Conservation (phyloP, 2,797 vertebrate genomes). For the Eremophila alpestris region DNA sequence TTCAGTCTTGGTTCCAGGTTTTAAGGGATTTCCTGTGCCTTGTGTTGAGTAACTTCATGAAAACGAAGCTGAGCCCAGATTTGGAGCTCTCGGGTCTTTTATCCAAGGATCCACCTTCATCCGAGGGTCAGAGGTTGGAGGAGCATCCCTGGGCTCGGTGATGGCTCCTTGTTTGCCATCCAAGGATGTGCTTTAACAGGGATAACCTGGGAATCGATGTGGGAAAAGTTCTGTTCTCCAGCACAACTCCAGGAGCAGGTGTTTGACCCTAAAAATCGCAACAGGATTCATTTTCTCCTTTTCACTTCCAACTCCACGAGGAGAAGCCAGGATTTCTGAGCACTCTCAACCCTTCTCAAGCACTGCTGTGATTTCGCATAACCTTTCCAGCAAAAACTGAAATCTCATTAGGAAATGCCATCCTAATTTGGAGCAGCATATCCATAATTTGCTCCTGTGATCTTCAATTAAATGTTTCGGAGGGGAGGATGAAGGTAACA, state of each 20-base stretch:
- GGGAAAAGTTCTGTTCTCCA: neutral
- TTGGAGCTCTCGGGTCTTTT: fast-evolving
- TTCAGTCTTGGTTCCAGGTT: neutral
- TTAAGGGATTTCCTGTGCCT: neutral
- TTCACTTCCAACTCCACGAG: neutral
- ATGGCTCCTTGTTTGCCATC: neutral
- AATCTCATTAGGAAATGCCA: constrained; percentile 57
- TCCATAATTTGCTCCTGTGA: constrained; percentile 19
- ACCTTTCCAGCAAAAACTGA: constrained; percentile 31
- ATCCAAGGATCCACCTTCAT: neutral
- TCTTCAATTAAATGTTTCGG: neutral
- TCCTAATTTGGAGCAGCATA: constrained; percentile 25
- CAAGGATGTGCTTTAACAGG: neutral
- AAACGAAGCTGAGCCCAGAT: neutral
- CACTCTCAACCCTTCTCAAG: neutral
- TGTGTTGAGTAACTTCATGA: neutral
- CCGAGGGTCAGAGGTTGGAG: fast-evolving
- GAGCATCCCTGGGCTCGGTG: fast-evolving
- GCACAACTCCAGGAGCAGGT: neutral
- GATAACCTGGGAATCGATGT: fast-evolving
- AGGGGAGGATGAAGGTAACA: neutral
- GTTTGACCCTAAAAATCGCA: neutral
- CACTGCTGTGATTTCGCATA: neutral
- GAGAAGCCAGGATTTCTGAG: neutral
- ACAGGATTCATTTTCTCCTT: neutral